Conservation (phyloP, 2,113 vertebrate species). For the Ivindomyrus marchei region DNA sequence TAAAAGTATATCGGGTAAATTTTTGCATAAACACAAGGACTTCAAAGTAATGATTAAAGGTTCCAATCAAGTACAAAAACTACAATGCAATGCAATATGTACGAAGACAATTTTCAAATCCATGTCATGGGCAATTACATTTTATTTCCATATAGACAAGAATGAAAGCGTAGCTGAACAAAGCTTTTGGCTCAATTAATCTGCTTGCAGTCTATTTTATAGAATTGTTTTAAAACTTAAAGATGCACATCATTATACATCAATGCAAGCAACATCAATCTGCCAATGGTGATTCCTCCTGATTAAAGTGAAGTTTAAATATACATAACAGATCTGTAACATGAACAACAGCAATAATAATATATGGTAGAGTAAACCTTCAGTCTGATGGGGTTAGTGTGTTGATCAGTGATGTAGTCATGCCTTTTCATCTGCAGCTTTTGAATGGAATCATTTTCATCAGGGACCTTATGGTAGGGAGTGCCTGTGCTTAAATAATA, state of each 20-base stretch:
- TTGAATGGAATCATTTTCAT: neutral
- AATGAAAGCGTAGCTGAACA: neutral
- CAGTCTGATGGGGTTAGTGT: neutral
- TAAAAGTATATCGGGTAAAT: neutral
- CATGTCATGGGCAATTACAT: neutral
- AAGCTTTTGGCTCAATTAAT: neutral
- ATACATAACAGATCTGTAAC: neutral
- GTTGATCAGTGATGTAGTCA: neutral
- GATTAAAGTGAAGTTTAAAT: neutral
- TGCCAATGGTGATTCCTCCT: neutral
- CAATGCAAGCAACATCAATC: neutral
- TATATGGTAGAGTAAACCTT: neutral
- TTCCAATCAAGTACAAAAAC: neutral
- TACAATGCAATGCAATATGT: neutral
- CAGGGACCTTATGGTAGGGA: neutral
- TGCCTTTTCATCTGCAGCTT: neutral
- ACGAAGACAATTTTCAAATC: neutral
- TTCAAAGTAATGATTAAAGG: neutral
- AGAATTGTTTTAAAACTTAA: neutral
- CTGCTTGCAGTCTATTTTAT: neutral
- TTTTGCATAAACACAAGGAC: neutral
- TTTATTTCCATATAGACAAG: neutral
- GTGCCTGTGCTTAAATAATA: neutral
- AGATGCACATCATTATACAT: neutral
- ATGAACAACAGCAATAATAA: neutral